A percentile compares a stretch with the other conserved stretches of the same genome.
phyloP scores from a whole-genome alignment of 2,113 vertebrate species.

The Dolichotis patagonum region DNA sequence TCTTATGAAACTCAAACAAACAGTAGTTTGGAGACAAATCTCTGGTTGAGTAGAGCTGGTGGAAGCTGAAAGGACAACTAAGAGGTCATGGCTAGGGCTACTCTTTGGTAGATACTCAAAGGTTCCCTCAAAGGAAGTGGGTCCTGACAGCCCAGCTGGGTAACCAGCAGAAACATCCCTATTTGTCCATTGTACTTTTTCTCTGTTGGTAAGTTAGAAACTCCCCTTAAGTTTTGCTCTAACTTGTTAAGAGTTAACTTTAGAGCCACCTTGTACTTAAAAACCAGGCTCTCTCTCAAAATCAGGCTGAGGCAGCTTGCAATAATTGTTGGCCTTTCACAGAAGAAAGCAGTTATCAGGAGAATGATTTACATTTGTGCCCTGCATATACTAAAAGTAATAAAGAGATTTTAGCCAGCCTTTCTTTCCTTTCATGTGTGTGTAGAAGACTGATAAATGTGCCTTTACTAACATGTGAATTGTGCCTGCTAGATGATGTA shows the following conservation, averaged over 20 bases:
- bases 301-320: not conserved
- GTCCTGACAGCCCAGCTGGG: no score
- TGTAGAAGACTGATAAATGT: not conserved
- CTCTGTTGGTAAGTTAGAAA: not conserved
- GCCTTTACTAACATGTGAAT: not conserved
- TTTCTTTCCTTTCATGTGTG: not conserved
- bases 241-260: not conserved
- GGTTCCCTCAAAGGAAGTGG: not conserved
- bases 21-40: not conserved
- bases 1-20: not conserved
- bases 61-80: not conserved
- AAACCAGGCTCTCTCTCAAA: not conserved
- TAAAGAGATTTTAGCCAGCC: no score
- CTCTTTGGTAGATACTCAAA: not conserved
- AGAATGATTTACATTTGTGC: no score
- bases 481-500: not conserved
- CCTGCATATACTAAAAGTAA: no score
- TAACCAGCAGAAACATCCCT: no score
- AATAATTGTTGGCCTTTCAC: no score
- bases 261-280: not conserved
- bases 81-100: not conserved
- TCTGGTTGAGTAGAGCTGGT: not conserved
- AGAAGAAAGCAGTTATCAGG: no score
- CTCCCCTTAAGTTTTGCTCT: not conserved
- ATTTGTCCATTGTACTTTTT: not conserved